Evolutionary conservation across 2,888 invertebrate genomes (phyloP), one percentile per base, ranked within the genome.

Genomic region (Amaurobius ferox): DNA sequence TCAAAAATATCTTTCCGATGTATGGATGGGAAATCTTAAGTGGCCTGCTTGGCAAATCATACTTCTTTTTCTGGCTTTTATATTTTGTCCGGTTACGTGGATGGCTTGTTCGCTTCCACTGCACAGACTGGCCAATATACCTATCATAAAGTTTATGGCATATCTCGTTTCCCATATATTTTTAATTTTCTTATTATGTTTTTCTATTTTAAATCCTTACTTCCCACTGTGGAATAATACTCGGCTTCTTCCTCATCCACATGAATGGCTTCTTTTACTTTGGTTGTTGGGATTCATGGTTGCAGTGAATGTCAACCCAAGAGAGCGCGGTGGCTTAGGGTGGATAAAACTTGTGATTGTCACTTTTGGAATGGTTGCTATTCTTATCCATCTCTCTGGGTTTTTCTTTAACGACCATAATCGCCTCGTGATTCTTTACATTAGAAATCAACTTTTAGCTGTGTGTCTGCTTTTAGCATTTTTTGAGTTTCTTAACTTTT

Each of bases 121-220:
- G 91, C 97, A 98, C 93, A 96, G 96, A 92, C 97, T 96, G 92
- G 97, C 98, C 93, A 97, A 98, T 93, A 97, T 99, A 90, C 99
- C 99, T 83, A 98, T 99, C 91, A 98, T 99, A 91, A 99, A 99
- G 93, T 99, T 99, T 93, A 98, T 99, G 96, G 98, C 98, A 64
- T 99, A 99, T 92, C 94, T 99, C 90, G 98, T 99, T 29, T 98
- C 99, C 7, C 99, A 99, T 92, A 95, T 99, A 90, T 98, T 98
- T 92, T 94, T 99, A 89, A 98, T 99, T 95, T 92, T 97, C 89
- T 94, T 99, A 90, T 94, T 99, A 90, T 94, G 97, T 89, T 93
- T 98, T 90, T 96, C 97, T 28, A 91, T 91, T 9, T 91, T 92
- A 16, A 90, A 90, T 70, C 92, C 92, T 0, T 88, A 91, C n/a